These are phyloP conservation scores for Zelostemma sp. DNA, from an alignment of 1,140 invertebrate genomes.

Conservation along the genomic window DNA sequence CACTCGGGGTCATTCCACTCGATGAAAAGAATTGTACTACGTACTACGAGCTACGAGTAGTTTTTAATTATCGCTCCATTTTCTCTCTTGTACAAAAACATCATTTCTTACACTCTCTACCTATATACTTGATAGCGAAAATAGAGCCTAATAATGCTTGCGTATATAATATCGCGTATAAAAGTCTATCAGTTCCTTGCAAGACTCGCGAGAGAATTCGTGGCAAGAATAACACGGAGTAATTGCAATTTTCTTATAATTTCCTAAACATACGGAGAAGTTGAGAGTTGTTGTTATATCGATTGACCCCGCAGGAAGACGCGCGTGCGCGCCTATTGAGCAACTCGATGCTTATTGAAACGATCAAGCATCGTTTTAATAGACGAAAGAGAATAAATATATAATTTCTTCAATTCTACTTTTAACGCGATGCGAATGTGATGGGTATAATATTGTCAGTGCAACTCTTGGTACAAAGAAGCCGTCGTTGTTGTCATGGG, in stretches of 20 bases:
- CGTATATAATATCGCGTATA: constrained; percentile 3
- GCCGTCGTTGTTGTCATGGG: constrained; percentile 53
- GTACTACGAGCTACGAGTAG: too few relatives aligned
- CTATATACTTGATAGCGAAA: constrained; percentile 12
- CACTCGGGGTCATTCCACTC: background rate
- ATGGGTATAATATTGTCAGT: background rate
- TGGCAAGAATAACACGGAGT: background rate
- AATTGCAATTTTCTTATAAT: too few relatives aligned
- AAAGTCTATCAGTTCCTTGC: constrained; percentile 20
- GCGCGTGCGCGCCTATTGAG: background rate
- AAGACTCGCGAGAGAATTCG: background rate
- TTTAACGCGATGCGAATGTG: too few relatives aligned
- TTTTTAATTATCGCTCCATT: too few relatives aligned
- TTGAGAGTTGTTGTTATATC: too few relatives aligned
- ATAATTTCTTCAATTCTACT: background rate
- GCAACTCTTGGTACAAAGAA: background rate
- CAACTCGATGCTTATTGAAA: background rate
- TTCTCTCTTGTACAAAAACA: too few relatives aligned
- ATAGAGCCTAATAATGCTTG: constrained; percentile 2
- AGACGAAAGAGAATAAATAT: background rate
- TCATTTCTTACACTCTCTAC: background rate
- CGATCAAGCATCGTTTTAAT: background rate
- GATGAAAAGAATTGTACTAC: too few relatives aligned
- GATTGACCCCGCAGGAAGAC: background rate
- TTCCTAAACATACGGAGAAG: too few relatives aligned